A percentile compares a stretch with the other conserved stretches of the same genome.
Evolutionary conservation across 2,797 vertebrate species (phyloP).

Genomic region (Xenentodon cancila): DNA sequence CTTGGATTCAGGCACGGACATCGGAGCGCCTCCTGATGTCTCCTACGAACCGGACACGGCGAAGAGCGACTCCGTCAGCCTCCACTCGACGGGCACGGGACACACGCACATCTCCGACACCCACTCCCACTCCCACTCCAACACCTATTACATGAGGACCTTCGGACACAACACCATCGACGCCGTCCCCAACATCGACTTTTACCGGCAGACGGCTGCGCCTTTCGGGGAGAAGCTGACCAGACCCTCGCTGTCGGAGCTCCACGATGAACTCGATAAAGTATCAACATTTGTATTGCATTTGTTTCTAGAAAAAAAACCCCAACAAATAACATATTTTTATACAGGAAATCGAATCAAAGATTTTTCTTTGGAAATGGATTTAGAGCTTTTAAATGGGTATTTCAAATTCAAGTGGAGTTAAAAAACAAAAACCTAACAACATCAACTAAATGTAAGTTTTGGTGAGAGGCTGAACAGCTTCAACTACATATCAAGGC

Average conservation of each 20-base stretch:
- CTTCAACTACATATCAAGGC: too few relatives aligned
- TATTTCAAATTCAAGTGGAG: too few relatives aligned
- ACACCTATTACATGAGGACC: conserved; percentile 95
- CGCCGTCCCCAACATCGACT: conserved; percentile 95
- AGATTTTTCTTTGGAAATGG: too few relatives aligned
- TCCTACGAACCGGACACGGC: conserved; percentile 87
- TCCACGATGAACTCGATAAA: conserved; percentile 96
- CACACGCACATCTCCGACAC: conserved; percentile 94
- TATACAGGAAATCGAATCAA: too few relatives aligned
- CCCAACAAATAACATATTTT: too few relatives aligned
- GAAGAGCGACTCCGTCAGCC: conserved; percentile 89
- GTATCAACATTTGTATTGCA: conserved; percentile 62
- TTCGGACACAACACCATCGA: conserved; percentile 99
- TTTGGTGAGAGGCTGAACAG: too few relatives aligned
- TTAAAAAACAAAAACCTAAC: too few relatives aligned
- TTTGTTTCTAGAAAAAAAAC: too few relatives aligned
- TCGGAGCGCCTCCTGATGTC: conserved; percentile 72
- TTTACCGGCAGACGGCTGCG: conserved; percentile 91
- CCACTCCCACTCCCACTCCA: conserved; percentile 95
- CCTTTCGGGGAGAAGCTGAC: conserved; percentile 92
- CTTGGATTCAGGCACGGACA: conserved; percentile 84
- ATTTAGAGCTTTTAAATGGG: too few relatives aligned
- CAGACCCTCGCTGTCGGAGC: conserved; percentile 91
- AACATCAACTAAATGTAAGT: too few relatives aligned
- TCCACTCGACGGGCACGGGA: conserved; percentile 89